Base-by-base conservation (phyloP, 2,113 vertebrate genomes). In the Ornithorhynchus anatinus region DNA sequence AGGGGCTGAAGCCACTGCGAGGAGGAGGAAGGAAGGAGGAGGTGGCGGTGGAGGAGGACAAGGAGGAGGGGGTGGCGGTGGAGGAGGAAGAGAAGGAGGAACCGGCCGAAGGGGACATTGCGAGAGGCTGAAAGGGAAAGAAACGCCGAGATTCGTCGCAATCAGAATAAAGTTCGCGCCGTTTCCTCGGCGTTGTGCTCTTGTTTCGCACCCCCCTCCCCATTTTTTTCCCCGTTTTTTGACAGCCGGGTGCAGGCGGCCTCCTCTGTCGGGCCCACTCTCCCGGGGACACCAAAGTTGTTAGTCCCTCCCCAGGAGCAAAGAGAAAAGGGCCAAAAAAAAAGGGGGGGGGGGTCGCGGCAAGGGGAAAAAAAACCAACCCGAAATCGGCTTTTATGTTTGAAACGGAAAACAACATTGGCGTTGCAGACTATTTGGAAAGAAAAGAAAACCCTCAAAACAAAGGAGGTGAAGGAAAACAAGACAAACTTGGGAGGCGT, bases 221-320 rank as follows among this genome's bases (percentile, higher is more conserved):
- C 31, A 40, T n/a, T 43, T 37, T 29, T n/a, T 11, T 3, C 31
- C 61, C 3, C 19, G 37, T 10, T 60, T 33, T 75, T 69, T 91
- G 91, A 91, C 91, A 92, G 91, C 85, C 89, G 84, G 85, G 82
- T 45, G 80, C 88, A 43, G 51, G 80, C 81, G 61, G 88, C 80
- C 82, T 80, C 82, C 62, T 48, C 38, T 68, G 47, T 58, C 42
- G 51, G 20, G 76, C 64, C 77, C 64, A 67, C 74, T 45, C 68
- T 72, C 79, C 48, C 47, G 70, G 74, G 80, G 79, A 53, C 70
- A 68, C 77, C 70, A 53, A 75, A 54, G 71, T 87, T 80, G 81
- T 84, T 84, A 75, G 75, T 77, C 70, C 64, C 52, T 31, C 60
- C 60, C 42, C 60, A 47, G 17, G 10, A 27, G 5, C 8, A 29